Evolutionary conservation across 1,140 invertebrate genomes (phyloP).

Genomic region (Drosophila ambigua): DNA sequence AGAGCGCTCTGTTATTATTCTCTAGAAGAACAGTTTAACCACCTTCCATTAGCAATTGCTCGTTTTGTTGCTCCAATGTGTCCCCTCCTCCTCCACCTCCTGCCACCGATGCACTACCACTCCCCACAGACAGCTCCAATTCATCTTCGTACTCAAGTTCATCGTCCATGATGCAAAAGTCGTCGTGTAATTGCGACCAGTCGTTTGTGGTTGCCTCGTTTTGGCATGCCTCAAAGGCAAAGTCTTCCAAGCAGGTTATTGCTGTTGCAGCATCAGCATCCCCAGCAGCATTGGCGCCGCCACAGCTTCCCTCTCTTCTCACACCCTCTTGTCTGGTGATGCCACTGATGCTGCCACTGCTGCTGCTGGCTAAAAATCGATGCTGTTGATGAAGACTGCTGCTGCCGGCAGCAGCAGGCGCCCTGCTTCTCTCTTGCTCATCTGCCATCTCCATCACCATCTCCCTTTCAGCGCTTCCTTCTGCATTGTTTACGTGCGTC

Average conservation of each 20-base stretch:
- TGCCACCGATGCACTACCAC: slow-evolving; percentile 7
- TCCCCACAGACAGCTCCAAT: slow-evolving; percentile 36
- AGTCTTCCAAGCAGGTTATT: slow-evolving; percentile 57
- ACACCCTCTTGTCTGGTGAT: neutral
- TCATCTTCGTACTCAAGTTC: slow-evolving; percentile 78
- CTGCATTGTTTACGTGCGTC: slow-evolving; percentile 76
- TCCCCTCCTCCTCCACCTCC: slow-evolving; percentile 20
- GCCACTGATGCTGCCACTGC: slow-evolving; percentile 14
- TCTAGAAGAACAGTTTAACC: slow-evolving; percentile 16
- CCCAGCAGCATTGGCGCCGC: slow-evolving; percentile 20
- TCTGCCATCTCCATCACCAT: slow-evolving; percentile 5
- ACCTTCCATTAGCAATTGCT: slow-evolving; percentile 80
- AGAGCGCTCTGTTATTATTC: no score
- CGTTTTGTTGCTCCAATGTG: slow-evolving; percentile 59
- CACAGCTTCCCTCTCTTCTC: slow-evolving; percentile 19
- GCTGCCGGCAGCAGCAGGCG: slow-evolving; percentile 62
- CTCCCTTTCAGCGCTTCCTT: slow-evolving; percentile 16
- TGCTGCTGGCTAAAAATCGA: slow-evolving; percentile 66
- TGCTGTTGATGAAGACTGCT: slow-evolving; percentile 25
- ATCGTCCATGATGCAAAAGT: slow-evolving; percentile 70
- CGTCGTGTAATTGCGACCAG: slow-evolving; percentile 41
- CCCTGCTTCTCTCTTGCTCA: slow-evolving; percentile 22
- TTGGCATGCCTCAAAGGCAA: slow-evolving; percentile 62
- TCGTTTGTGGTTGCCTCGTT: slow-evolving; percentile 39
- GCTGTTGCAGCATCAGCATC: slow-evolving; percentile 16